Percentiles rank a stretch among this genome's conserved stretches.
phyloP scores from a whole-genome alignment of 2,888 invertebrate genomes.

The Eudemis profundana region DNA sequence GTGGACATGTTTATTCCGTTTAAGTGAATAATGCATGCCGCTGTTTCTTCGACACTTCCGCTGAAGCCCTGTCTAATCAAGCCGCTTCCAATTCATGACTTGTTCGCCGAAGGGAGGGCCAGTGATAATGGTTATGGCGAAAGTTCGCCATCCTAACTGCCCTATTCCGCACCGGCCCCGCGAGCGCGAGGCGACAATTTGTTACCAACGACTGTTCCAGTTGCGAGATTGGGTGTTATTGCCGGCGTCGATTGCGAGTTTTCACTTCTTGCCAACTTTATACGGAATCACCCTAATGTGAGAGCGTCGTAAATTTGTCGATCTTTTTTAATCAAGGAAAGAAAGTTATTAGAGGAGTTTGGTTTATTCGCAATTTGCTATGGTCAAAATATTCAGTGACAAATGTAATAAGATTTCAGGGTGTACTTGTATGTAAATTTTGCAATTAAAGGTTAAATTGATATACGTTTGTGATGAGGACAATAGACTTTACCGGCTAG shows the following conservation, averaged over 20 bases:
- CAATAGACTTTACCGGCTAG: no score
- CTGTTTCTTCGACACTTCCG: constrained; percentile 5
- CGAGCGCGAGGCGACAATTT: constrained; percentile 62
- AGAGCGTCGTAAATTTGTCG: constrained; percentile 41
- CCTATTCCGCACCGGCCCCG: constrained; percentile 58
- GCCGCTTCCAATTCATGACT: constrained; percentile 48
- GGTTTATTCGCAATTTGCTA: neutral
- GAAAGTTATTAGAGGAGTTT: constrained; percentile 11
- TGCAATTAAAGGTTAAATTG: no score
- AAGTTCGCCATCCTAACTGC: constrained; percentile 73
- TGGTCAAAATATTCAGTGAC: neutral
- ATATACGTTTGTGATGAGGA: no score
- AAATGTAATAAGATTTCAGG: neutral
- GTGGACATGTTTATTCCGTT: no score
- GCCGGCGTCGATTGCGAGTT: constrained; percentile 56
- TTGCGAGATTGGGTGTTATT: constrained; percentile 60
- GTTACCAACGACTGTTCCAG: constrained; percentile 62
- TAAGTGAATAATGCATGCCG: neutral
- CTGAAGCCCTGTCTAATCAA: constrained; percentile 12
- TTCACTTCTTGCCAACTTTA: constrained; percentile 52
- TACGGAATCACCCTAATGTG: constrained; percentile 37
- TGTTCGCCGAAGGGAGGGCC: constrained; percentile 65
- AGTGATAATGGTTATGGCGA: constrained; percentile 81
- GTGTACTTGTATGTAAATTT: no score
- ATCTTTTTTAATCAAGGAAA: constrained; percentile 34